These are phyloP conservation scores for Poicephalus meyeri DNA, from an alignment of 2,113 vertebrate genomes.

Conservation along the genomic window DNA sequence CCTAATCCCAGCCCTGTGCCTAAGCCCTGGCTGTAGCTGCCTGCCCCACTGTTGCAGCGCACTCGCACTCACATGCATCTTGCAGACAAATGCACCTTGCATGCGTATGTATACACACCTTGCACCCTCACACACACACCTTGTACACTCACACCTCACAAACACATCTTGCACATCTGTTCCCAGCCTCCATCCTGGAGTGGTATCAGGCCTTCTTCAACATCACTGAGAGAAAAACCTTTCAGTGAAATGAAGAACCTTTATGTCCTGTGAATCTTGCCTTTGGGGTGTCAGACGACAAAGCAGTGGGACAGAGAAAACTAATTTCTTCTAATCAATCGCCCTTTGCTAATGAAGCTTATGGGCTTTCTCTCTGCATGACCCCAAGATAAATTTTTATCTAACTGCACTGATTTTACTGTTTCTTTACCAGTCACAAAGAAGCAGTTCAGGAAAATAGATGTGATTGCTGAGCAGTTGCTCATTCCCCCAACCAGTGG, in stretches of 20 bases:
- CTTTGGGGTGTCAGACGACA: not conserved
- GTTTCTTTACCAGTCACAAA: not conserved
- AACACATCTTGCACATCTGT: not conserved
- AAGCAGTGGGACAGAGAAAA: conserved; percentile 14
- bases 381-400: conserved; percentile 21
- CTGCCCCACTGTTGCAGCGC: not conserved
- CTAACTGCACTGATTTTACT: not conserved
- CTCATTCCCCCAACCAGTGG: not conserved
- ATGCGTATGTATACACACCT: accelerated
- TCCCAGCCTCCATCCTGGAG: conserved; percentile 14
- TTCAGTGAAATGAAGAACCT: conserved; percentile 37
- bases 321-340: conserved; percentile 60
- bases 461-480: not conserved
- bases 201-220: conserved; percentile 43
- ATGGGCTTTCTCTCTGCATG: conserved; percentile 34
- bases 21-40: accelerated
- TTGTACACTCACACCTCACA: not conserved
- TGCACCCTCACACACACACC: not conserved
- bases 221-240: conserved; percentile 49
- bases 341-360: conserved; percentile 45
- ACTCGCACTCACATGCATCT: accelerated
- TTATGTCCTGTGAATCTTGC: not conserved
- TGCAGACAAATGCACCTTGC: not conserved
- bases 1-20: not conserved
- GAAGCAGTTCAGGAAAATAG: not conserved